Conservation (phyloP, 2,888 invertebrate genomes). For the Eucera pruinosa region DNA sequence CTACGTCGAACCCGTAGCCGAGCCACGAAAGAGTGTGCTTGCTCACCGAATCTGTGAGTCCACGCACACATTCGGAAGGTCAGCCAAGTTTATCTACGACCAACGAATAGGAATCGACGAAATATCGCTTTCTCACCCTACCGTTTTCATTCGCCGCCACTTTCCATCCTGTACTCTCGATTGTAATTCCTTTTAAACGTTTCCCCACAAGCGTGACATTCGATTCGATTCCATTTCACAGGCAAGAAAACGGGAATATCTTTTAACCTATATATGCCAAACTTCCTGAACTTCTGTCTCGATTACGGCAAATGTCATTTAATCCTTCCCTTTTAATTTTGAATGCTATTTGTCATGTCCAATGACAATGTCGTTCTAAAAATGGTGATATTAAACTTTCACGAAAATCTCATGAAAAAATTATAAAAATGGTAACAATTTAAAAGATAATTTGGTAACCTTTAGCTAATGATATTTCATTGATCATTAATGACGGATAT, state of each 20-base stretch:
- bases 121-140: slow-evolving; percentile 74
- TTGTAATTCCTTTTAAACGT: slow-evolving; percentile 80
- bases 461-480: neutral
- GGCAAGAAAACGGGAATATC: slow-evolving; percentile 55
- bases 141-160: slow-evolving; percentile 43
- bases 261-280: slow-evolving; percentile 55
- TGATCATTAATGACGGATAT: neutral
- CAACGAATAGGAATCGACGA: slow-evolving; percentile 79
- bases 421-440: neutral
- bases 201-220: slow-evolving; percentile 78
- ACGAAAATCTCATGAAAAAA: too few relatives aligned
- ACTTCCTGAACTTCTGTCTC: slow-evolving; percentile 27
- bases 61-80: slow-evolving; percentile 59
- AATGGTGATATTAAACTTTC: too few relatives aligned
- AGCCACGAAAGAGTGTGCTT: slow-evolving; percentile 77
- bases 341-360: neutral
- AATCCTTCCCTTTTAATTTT: neutral
- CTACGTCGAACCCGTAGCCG: slow-evolving; percentile 74
- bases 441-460: neutral
- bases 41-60: slow-evolving; percentile 67
- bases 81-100: slow-evolving; percentile 79
- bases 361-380: too few relatives aligned
- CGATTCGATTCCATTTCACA: slow-evolving; percentile 76
- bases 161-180: slow-evolving; percentile 63
- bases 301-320: neutral